Base-by-base conservation (phyloP, 2,797 vertebrate species). In the Sternotherus odoratus region DNA sequence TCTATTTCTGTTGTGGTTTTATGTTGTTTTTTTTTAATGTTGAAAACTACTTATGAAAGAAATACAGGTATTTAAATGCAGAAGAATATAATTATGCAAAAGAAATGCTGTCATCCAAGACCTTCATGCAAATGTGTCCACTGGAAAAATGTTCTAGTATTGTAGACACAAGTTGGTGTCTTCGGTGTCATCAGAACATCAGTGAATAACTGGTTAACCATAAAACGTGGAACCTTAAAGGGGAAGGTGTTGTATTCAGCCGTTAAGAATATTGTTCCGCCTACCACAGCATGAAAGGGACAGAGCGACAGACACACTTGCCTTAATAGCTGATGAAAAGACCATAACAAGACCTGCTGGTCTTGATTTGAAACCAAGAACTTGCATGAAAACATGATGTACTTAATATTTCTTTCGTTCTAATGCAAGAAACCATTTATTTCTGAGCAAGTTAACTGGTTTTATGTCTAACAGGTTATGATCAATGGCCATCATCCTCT, bases 191-290 rank as follows among this genome's bases (percentile, higher is more conserved):
- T 94, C 2, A 0, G 3, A 1, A 79, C 91, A 91, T 92, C 94
- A 91, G n/a, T 43, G 51, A 66, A 53, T 90, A 93, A 94, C 87
- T 89, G 89, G 92, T 94, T 96, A 93, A 83, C 46, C 89, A 77
- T 57, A 81, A 23, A 6, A 60, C 30, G 0, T 60, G n/a, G 49
- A 12, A 23, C n/a, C n/a, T 78, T 7, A 4, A 51, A n/a, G 50
- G 36, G 51, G 13, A 54, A 51, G 30, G 23, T 28, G 8, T 72
- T 66, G 53, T 86, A 74, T 51, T 90, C 1, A 36, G 85, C 87
- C 91, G 84, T 82, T 85, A 77, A 60, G 48, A 48, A 3, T 60
- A 60, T 60, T 87, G 33, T 82, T 92, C 82, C 92, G 91, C 36
- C 10, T 88, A 79, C 1, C 1, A 39, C 74, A 92, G 26, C 48